Evolutionary conservation across 2,888 invertebrate genomes (phyloP), one percentile per base, ranked within the genome.

Genomic region (Conistra vaccinii): DNA sequence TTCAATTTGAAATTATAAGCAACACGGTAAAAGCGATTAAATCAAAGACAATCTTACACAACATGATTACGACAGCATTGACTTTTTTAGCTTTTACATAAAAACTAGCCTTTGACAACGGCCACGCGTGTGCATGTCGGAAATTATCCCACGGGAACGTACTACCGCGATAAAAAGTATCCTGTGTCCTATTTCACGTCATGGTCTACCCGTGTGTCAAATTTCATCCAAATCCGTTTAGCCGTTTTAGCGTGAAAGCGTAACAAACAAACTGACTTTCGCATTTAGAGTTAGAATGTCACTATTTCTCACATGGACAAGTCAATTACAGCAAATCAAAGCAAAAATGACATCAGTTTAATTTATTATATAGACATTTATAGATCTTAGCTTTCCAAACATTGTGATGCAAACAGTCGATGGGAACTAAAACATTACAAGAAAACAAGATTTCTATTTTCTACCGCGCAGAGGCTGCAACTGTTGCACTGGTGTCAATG

Each of bases 391-490:
- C 84, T 87, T 86, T 87, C 87, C 69, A 77, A 79, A 83, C 76
- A 84, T 80, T 84, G 81, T 80, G 71, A 73, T 62, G 77, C 45
- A 70, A 85, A 84, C 76, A 83, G 66, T 69, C 78, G 69, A 81
- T 87, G 87, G 73, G 86, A 87, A 87, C 82, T 80, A 65, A 72
- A 72, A 58, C 72, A 76, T 60, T 61, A 53, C 71, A 78, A 76
- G 78, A 83, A 85, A 75, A 84, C 63, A 53, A 55, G 87, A 58
- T 86, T 86, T 84, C 82, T 72, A 84, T 76, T 86, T 81, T 82
- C 77, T 77, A 66, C 61, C 20, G 69, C 48, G 66, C 62, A 48
- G 48, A 55, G n/a, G 55, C 57, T 72, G 55, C 61, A 73, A 78
- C 32, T 67, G 58, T 75, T 48, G 53, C 53, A 66, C 62, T 75